phyloP scores from a whole-genome alignment of 37 sponge, comb jelly and placozoan genomes.

The Lycopodina hypogea region DNA sequence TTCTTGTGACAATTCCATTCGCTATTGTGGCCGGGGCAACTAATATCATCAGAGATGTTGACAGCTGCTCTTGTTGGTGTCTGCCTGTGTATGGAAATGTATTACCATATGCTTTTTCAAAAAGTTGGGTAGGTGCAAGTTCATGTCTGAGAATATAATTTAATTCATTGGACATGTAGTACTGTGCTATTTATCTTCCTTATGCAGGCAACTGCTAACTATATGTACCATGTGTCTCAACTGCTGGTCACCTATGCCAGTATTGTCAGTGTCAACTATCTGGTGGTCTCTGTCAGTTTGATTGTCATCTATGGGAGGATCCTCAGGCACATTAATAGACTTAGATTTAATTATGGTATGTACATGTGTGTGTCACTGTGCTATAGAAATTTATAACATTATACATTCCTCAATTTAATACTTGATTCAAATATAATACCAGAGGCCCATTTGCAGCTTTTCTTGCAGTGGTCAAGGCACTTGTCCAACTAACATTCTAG shows the following conservation, averaged over 20 bases:
- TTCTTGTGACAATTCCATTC: conserved; percentile 25
- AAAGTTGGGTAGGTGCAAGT: background rate
- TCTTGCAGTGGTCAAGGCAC: too few relatives aligned
- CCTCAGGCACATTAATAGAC: conserved; percentile 24
- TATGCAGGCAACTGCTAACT: conserved; percentile 9
- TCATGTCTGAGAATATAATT: background rate
- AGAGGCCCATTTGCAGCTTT: too few relatives aligned
- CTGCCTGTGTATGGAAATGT: conserved; percentile 31
- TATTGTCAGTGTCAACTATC: conserved; percentile 15
- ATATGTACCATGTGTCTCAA: conserved; percentile 5
- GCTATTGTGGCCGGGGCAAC: background rate
- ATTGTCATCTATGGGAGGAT: conserved; percentile 17
- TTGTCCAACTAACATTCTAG: too few relatives aligned
- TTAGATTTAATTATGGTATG: conserved; percentile 4
- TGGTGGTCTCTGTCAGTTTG: conserved; percentile 27
- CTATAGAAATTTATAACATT: too few relatives aligned
- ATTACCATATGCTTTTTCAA: conserved; percentile 22
- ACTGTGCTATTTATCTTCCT: background rate
- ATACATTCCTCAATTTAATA: too few relatives aligned
- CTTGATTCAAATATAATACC: too few relatives aligned
- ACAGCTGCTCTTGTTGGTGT: conserved; percentile 44
- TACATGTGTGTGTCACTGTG: background rate
- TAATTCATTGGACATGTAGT: background rate
- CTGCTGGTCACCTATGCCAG: conserved; percentile 2
- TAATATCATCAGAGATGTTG: background rate